Percentiles rank a stretch among this genome's conserved stretches.
phyloP scores from a whole-genome alignment of 2,888 invertebrate species.

The Andrena flavipes region DNA sequence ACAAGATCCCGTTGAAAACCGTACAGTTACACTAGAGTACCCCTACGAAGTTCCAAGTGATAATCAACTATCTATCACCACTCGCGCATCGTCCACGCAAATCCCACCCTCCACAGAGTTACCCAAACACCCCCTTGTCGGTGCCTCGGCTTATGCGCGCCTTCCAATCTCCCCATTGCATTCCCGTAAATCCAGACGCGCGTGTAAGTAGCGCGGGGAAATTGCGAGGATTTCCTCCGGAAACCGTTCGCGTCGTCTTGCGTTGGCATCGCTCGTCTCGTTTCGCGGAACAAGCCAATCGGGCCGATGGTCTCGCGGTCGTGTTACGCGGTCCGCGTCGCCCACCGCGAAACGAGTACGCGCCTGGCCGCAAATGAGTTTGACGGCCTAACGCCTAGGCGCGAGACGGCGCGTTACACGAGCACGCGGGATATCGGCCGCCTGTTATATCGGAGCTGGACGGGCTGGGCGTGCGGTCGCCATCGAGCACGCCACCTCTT shows the following conservation, averaged over 20 bases:
- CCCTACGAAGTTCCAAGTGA: too few relatives aligned
- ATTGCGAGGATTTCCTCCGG: background rate
- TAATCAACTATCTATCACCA: too few relatives aligned
- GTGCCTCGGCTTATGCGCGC: too few relatives aligned
- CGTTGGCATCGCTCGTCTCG: slow-evolving; percentile 14
- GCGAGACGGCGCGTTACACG: slow-evolving; percentile 34
- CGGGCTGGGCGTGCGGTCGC: slow-evolving; percentile 27
- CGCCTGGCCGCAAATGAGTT: slow-evolving; percentile 63
- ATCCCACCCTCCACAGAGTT: too few relatives aligned
- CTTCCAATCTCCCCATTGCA: too few relatives aligned
- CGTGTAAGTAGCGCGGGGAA: background rate
- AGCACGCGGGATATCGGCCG: slow-evolving; percentile 6
- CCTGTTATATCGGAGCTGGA: background rate
- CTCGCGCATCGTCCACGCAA: too few relatives aligned
- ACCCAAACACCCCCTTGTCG: too few relatives aligned
- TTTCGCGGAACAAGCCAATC: slow-evolving; percentile 40
- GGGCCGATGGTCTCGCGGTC: slow-evolving; percentile 57
- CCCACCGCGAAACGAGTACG: slow-evolving; percentile 58
- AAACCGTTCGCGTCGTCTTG: slow-evolving; percentile 23
- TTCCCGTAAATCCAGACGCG: background rate
- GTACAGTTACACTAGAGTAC: too few relatives aligned
- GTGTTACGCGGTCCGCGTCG: slow-evolving; percentile 52
- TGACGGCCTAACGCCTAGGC: slow-evolving; percentile 50
- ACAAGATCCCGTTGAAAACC: too few relatives aligned
- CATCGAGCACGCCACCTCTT: slow-evolving; percentile 7